Evolutionary conservation across 2,797 vertebrate species (phyloP), one percentile per base, ranked within the genome.

Genomic region (Euphonia xanthogaster): DNA sequence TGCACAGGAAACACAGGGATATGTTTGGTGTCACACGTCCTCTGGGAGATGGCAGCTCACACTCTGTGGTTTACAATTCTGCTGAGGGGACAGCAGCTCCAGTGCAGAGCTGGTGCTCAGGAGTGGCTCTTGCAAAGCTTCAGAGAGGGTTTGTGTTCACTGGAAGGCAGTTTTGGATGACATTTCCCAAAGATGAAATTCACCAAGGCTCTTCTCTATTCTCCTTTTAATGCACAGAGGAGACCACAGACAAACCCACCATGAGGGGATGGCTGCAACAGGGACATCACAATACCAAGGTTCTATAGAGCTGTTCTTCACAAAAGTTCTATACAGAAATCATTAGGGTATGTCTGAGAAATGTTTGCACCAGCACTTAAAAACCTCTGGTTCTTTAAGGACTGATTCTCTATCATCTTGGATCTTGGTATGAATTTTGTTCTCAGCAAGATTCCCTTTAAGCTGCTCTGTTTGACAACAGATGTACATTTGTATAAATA

Each of bases 401-500:
- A 50, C 17, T 30, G 17, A 35, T 67, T 71, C 40, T 74, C 27
- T 30, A 27, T 35, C 48, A n/a, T 72, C 48, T 66, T 45, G 51
- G 35, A 53, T 73, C 55, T 86, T 65, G 20, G 27, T 75, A 35
- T 87, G 67, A 80, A 39, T 83, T 83, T 68, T 87, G 6, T 39
- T 77, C 66, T 55, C 53, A 72, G 21, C 65, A 70, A 91, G 53
- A 51, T 75, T 86, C 11, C 23, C 33, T 80, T 88, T 87, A 68
- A 54, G 55, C 54, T 65, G 45, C 42, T 90, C 28, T 90, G 30
- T 92, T 83, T 90, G 62, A 86, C 0, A 39, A 45, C 50, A 93
- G 68, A 62, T 33, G 42, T 57, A 74, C 14, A 44, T 80, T 86
- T 51, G 47, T 90, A 72, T 72, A 91, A 94, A 91, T 55, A 85